Evolutionary conservation across 2,113 vertebrate genomes (phyloP), one percentile per base, ranked within the genome.

Genomic region (Candoia aspera): DNA sequence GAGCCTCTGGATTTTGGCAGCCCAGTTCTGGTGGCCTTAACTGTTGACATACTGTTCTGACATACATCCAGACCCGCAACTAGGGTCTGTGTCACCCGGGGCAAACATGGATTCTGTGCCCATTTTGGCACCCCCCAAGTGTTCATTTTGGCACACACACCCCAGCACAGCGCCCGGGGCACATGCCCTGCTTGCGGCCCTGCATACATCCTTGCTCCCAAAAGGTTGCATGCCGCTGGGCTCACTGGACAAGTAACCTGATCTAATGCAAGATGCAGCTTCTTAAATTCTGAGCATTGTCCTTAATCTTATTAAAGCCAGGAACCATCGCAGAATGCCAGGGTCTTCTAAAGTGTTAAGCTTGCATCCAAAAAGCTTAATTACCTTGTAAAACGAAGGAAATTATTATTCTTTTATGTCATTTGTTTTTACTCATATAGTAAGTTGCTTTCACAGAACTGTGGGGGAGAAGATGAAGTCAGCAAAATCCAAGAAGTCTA

Each of bases 391-490:
- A 62, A 97, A 97, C 97, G 95, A 97, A 97, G 97, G 94, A 96
- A 97, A 97, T 97, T 97, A 97, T 97, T 97, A 97, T 97, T 97
- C 96, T 97, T 97, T 97, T 95, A 95, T 96, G 96, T 96, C 97
- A 97, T 97, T 97, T 97, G 97, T 97, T 97, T 10, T 93, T 93
- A 94, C 96, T 96, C 93, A 19, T 95, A 95, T 92, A 6, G 88
- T 89, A 95, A 93, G 95, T 0, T 96, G 96, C 93, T 95, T 97
- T 97, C 95, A 95, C 90, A 95, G 95, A 97, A 90, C 87, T 91
- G 86, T 88, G 93, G 92, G 0, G 87, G 91, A 84, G 92, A 92
- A 87, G 29, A 86, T 3, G 2, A 53, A 46, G 68, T 29, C n/a
- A 86, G 49, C 46, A 91, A 55, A 15, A 91, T 60, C 94, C 85